These are phyloP conservation scores for Galleria mellonella DNA, from an alignment of 1,140 invertebrate species.

Conservation along the genomic window DNA sequence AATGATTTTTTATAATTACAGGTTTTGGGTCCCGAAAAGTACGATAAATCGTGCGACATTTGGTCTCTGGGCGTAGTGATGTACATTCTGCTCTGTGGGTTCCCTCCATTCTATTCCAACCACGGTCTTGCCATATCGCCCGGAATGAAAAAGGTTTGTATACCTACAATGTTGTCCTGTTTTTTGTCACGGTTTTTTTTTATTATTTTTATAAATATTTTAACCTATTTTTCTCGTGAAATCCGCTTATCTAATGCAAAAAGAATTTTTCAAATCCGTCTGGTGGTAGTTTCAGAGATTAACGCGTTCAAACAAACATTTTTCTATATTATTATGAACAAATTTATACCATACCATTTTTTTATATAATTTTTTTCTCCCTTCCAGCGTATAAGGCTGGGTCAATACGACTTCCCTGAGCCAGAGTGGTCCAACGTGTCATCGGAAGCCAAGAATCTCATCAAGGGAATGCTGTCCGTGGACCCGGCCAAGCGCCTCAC, in stretches of 20 bases:
- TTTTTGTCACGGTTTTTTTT: too few relatives aligned
- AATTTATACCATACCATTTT: too few relatives aligned
- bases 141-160: slow-evolving; percentile 95
- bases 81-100: slow-evolving; percentile 97
- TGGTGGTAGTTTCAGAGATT: too few relatives aligned
- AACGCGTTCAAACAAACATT: too few relatives aligned
- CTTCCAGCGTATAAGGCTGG: slow-evolving; percentile 87
- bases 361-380: neutral
- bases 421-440: slow-evolving; percentile 98
- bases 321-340: too few relatives aligned
- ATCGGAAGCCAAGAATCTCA: slow-evolving; percentile 95
- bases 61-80: slow-evolving; percentile 99
- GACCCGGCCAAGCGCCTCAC: slow-evolving; percentile 92
- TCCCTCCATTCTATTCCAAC: slow-evolving; percentile 98
- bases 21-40: slow-evolving; percentile 97
- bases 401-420: slow-evolving; percentile 97
- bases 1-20: slow-evolving; percentile 59
- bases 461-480: slow-evolving; percentile 93
- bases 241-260: too few relatives aligned
- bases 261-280: too few relatives aligned
- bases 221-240: too few relatives aligned
- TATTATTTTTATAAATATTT: too few relatives aligned
- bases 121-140: slow-evolving; percentile 97
- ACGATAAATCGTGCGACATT: slow-evolving; percentile 99
- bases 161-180: neutral